Base-by-base conservation (phyloP, 1,140 invertebrate species). In the Ips nitidus region DNA sequence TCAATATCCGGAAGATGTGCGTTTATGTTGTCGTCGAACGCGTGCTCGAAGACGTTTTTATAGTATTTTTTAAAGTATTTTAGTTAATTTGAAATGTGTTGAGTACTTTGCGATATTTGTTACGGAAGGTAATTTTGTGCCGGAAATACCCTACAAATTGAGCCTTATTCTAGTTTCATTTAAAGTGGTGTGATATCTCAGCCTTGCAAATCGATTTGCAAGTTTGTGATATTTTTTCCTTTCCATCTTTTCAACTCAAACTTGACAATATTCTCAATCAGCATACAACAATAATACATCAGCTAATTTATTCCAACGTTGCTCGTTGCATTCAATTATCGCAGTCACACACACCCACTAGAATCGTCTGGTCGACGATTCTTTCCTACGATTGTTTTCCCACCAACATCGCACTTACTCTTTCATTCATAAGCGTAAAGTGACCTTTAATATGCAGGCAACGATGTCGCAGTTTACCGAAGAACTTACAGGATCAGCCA, bases 361-460 rank as follows among this genome's bases (percentile, higher is more conserved):
- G 40, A 50, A 38, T 6, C 41, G 60, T 62, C 60, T 47, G 43
- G 47, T 62, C 60, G 43, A 52, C 43, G 39, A 41, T 50, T 62
- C 60, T 66, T 66, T 66, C 55, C 55, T 66, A 65, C 43, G 56
- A 41, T 55, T 45, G 64, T 65, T 57, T 66, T 66, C 52, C 37
- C 41, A 42, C 55, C 42, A 41, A 8, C 22, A 22, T 22, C 22
- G 22, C 45, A 50, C 62, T 57, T 40, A 57, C 40, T 45, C 53
- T 45, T 45, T 47, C 53, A 66, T 66, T 66, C 45, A 50, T 50
- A 22, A 22, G 22, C 22, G 22, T 22, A 22, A 22, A 22, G 22
- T 22, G 22, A 22, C 22, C 22, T 22, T 22, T 22, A 22, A n/a
- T 45, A 55, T 50, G 52, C 43, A 57, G 4, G 56, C 43, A 22